These are phyloP conservation scores for Chrysogorgia sp. DNA, from an alignment of 92 coral and sea anemone species.

Conservation along the genomic window DNA sequence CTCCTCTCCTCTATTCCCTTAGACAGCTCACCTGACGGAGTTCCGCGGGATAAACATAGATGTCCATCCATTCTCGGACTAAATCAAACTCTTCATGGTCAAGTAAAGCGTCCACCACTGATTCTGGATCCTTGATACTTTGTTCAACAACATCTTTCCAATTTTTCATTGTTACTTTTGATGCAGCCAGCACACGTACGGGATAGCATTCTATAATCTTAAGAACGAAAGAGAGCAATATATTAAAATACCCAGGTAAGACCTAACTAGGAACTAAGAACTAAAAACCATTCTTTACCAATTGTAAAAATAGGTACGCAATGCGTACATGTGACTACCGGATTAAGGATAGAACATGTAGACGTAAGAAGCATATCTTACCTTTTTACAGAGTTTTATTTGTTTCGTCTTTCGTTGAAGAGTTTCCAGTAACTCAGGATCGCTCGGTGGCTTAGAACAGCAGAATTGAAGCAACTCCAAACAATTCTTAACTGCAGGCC, in stretches of 20 bases:
- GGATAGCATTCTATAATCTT: not conserved
- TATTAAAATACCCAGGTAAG: no score
- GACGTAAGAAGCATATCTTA: constrained; percentile 7
- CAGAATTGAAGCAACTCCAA: constrained; percentile 74
- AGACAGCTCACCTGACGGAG: constrained; percentile 63
- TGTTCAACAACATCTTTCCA: constrained; percentile 89
- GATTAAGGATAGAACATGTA: not conserved
- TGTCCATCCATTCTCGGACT: constrained; percentile 86
- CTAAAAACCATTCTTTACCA: no score
- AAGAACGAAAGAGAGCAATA: not conserved
- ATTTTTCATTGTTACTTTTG: constrained; percentile 40
- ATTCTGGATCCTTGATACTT: constrained; percentile 68
- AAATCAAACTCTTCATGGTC: constrained; percentile 85
- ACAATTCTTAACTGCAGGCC: constrained; percentile 72
- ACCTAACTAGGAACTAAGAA: no score
- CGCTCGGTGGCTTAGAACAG: constrained; percentile 72
- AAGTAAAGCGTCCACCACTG: constrained; percentile 76
- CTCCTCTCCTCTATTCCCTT: not conserved
- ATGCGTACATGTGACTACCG: no score
- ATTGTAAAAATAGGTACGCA: no score
- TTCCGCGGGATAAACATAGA: constrained; percentile 67
- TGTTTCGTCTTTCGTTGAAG: constrained; percentile 72
- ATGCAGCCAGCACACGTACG: not conserved
- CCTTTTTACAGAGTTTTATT: constrained; percentile 74
- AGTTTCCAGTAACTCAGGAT: constrained; percentile 61